Conservation (phyloP, 2,113 vertebrate genomes). For the Platichthys flesus region DNA sequence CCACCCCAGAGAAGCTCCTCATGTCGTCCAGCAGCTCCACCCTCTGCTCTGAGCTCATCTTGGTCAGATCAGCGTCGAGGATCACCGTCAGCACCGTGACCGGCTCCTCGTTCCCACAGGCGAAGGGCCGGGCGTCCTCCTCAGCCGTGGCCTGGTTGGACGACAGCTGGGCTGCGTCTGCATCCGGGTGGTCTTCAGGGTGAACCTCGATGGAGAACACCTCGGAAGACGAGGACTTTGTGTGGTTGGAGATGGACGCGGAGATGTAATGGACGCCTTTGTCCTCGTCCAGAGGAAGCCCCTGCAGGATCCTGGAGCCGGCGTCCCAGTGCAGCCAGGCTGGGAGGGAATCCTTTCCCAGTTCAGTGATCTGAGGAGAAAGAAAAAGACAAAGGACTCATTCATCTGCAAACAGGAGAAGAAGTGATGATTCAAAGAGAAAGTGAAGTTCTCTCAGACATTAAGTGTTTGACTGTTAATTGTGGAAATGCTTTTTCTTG, state of each 20-base stretch:
- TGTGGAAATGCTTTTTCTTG: too few relatives aligned
- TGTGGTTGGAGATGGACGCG: slow-evolving; percentile 83
- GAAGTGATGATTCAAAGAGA: neutral
- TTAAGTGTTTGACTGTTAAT: too few relatives aligned
- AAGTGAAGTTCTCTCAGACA: too few relatives aligned
- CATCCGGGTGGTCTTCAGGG: slow-evolving; percentile 91
- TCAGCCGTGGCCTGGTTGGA: slow-evolving; percentile 73
- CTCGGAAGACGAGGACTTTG: slow-evolving; percentile 77
- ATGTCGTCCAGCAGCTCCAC: slow-evolving; percentile 89
- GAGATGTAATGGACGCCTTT: slow-evolving; percentile 95
- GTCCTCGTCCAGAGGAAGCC: slow-evolving; percentile 93
- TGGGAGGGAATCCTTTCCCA: slow-evolving; percentile 90
- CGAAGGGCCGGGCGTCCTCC: slow-evolving; percentile 76
- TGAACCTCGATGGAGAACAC: slow-evolving; percentile 95
- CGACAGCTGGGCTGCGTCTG: slow-evolving; percentile 79
- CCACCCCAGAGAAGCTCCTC: slow-evolving; percentile 92
- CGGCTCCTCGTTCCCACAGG: slow-evolving; percentile 88
- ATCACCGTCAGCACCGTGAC: slow-evolving; percentile 96
- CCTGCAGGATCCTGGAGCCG: slow-evolving; percentile 84
- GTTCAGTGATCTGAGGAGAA: slow-evolving; percentile 85
- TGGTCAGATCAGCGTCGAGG: slow-evolving; percentile 95
- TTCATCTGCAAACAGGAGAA: neutral
- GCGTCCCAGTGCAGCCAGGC: slow-evolving; percentile 93
- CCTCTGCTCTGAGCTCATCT: slow-evolving; percentile 93
- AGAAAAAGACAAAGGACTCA: neutral